Percentiles rank a stretch among this genome's conserved stretches.
Evolutionary conservation across 2,888 invertebrate genomes (phyloP).

Genomic region (Chorisops tibialis): DNA sequence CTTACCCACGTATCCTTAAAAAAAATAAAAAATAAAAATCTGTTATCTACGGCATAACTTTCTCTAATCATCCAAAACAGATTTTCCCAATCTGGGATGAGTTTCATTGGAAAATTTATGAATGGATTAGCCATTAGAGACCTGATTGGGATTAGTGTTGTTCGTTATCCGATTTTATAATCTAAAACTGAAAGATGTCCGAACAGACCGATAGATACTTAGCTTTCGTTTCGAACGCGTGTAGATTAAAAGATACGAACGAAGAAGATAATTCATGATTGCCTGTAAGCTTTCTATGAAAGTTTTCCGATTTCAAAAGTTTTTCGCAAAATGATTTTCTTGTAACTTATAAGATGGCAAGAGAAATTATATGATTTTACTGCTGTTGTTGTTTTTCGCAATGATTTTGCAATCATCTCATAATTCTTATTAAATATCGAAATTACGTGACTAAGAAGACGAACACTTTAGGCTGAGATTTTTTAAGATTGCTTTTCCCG

Average conservation of each 20-base stretch:
- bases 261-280: slow-evolving; percentile 20
- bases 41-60: neutral
- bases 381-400: neutral
- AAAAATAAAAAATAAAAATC: no score
- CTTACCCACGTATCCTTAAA: no score
- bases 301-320: slow-evolving; percentile 20
- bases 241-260: neutral
- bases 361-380: slow-evolving; percentile 21
- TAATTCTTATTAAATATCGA: no score
- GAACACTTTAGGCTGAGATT: no score
- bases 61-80: slow-evolving; percentile 11
- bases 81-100: slow-evolving; percentile 13
- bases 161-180: neutral
- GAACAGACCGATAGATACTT: no score
- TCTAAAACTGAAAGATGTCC: no score
- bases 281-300: slow-evolving; percentile 8
- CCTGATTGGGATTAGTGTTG: slow-evolving; percentile 18
- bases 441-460: no score
- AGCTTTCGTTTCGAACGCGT: no score
- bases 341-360: slow-evolving; percentile 6
- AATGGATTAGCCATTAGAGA: slow-evolving; percentile 24
- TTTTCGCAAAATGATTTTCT: slow-evolving; percentile 20
- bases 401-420: neutral
- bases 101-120: slow-evolving; percentile 21
- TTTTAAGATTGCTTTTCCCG: no score